Conservation (phyloP, 2,888 invertebrate species). For the Beris morrisii region DNA sequence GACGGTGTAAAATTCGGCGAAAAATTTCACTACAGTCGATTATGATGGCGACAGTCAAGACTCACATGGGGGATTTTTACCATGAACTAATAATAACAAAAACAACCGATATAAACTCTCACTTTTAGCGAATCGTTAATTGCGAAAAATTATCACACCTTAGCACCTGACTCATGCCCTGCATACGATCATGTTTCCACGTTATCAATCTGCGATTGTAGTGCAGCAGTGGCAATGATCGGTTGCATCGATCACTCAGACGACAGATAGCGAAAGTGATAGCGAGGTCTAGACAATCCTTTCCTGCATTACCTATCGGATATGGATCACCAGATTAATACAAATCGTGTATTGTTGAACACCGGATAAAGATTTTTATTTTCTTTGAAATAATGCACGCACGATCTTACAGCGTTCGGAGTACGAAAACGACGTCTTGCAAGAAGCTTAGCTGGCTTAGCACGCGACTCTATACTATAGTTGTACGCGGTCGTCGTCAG, state of each 20-base stretch:
- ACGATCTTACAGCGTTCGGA: background rate
- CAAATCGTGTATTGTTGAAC: conserved; percentile 5
- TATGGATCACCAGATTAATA: background rate
- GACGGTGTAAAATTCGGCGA: no score
- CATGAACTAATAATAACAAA: no score
- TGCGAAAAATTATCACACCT: conserved; percentile 20
- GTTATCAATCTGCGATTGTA: conserved; percentile 8
- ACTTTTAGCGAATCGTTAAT: conserved; percentile 28
- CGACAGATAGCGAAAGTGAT: conserved; percentile 24
- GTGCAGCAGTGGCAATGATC: background rate
- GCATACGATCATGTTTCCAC: conserved; percentile 2
- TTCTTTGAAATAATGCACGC: background rate
- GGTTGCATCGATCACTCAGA: background rate
- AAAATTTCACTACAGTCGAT: no score
- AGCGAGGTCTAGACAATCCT: background rate
- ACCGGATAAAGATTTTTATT: background rate
- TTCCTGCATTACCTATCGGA: background rate
- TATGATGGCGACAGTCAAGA: no score
- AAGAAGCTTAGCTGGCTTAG: conserved; percentile 15
- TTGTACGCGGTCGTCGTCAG: conserved; percentile 35
- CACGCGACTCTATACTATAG: conserved; percentile 34
- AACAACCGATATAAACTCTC: conserved; percentile 13
- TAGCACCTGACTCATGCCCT: conserved; percentile 10
- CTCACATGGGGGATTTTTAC: no score
- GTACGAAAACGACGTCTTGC: conserved; percentile 6